These are phyloP conservation scores for Melipona beecheii DNA, from an alignment of 2,888 invertebrate genomes.

Conservation along the genomic window DNA sequence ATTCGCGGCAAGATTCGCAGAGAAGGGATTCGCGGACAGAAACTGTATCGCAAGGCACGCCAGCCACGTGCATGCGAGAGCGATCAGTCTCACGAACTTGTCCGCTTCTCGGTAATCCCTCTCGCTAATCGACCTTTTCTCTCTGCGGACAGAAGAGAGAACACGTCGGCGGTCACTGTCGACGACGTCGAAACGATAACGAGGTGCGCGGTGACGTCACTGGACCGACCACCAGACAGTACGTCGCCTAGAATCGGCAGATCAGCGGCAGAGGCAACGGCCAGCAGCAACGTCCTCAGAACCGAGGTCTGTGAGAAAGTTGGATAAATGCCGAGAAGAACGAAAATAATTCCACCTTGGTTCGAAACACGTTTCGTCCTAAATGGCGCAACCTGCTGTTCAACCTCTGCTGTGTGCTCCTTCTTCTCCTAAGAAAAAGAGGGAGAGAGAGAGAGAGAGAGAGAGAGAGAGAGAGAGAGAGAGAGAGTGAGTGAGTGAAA, in stretches of 20 bases:
- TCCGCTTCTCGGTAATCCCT: conserved; percentile 56
- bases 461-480: background rate
- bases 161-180: conserved; percentile 29
- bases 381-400: background rate
- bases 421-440: conserved; percentile 29
- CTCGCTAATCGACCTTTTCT: conserved; percentile 59
- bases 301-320: background rate
- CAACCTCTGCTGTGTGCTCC: background rate
- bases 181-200: conserved; percentile 68
- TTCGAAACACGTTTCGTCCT: background rate
- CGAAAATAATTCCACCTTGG: background rate
- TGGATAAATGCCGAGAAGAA: background rate
- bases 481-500: background rate
- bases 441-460: background rate
- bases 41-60: conserved; percentile 26
- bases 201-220: conserved; percentile 69
- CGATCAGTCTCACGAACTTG: conserved; percentile 50
- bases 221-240: conserved; percentile 76
- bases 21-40: conserved; percentile 38
- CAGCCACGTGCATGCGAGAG: conserved; percentile 31
- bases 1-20: background rate
- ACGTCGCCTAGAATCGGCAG: conserved; percentile 73
- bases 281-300: conserved; percentile 51
- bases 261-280: conserved; percentile 60
- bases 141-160: conserved; percentile 4